Percentiles rank a stretch among this genome's conserved stretches.
These are phyloP conservation scores for Trididemnum nubilum DNA, from an alignment of 23 tunicate genomes.

Conservation along the genomic window DNA sequence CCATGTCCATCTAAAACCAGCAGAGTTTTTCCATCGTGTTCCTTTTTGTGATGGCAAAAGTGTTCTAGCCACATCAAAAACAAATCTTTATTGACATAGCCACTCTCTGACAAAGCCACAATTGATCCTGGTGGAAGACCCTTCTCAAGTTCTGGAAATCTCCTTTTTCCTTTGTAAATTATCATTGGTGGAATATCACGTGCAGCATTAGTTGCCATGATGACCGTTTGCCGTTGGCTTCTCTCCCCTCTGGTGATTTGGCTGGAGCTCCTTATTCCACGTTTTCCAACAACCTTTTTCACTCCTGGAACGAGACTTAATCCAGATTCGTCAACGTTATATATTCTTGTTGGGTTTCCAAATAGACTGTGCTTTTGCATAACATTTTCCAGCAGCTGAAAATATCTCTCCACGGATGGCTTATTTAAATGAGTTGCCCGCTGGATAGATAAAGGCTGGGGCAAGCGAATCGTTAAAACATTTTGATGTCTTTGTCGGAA, in stretches of 20 bases:
- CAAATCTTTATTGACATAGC: constrained; percentile 27
- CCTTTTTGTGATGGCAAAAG: constrained; percentile 22
- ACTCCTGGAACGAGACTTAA: constrained; percentile 36
- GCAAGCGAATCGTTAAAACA: constrained; percentile 3
- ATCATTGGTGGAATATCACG: constrained; percentile 14
- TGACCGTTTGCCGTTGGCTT: constrained; percentile 34
- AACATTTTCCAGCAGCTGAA: constrained; percentile 33
- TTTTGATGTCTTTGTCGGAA: constrained; percentile 24
- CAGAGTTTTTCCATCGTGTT: constrained; percentile 10
- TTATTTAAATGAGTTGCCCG: constrained; percentile 27
- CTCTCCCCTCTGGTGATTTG: constrained; percentile 11
- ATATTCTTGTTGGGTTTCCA: constrained; percentile 12
- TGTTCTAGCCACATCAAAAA: constrained; percentile 33
- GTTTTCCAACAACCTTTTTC: constrained; percentile 31
- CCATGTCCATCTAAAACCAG: constrained; percentile 29
- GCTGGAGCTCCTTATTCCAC: constrained; percentile 13
- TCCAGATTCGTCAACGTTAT: constrained; percentile 28
- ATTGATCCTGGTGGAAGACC: constrained; percentile 30
- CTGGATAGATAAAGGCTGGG: constrained; percentile 34
- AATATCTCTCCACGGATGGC: constrained; percentile 20
- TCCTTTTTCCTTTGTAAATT: background rate
- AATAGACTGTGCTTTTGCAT: constrained; percentile 21
- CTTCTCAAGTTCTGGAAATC: constrained; percentile 22
- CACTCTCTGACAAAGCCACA: constrained; percentile 28
- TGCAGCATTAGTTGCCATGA: constrained; percentile 26